These are phyloP conservation scores for Heliconius ethilla DNA, from an alignment of 2,888 invertebrate species.

Conservation along the genomic window DNA sequence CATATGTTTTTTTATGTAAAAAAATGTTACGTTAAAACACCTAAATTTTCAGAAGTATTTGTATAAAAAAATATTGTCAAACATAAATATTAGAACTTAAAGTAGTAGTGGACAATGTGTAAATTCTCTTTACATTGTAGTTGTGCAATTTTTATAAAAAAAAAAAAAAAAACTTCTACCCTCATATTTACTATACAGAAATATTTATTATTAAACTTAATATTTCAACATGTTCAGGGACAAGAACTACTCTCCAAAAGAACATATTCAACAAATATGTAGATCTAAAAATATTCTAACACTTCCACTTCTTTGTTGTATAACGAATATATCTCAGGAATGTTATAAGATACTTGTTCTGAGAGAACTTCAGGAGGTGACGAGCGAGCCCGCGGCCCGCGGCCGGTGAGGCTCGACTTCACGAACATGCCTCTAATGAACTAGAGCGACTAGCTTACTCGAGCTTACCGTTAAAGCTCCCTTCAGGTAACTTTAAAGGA, in stretches of 20 bases:
- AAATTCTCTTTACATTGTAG: too few species aligned
- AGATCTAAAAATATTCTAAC: constrained; percentile 21
- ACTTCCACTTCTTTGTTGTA: neutral
- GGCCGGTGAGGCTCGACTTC: neutral
- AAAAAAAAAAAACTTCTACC: neutral
- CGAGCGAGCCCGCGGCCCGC: neutral
- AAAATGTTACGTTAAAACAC: too few species aligned
- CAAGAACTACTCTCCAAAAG: neutral
- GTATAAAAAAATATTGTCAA: too few species aligned
- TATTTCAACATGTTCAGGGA: neutral
- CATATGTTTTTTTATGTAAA: too few species aligned
- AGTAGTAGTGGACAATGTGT: too few species aligned
- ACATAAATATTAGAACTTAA: too few species aligned
- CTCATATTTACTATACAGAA: neutral
- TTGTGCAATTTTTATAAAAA: neutral
- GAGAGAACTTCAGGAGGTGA: neutral
- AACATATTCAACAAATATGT: constrained; percentile 5
- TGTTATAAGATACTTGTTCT: neutral
- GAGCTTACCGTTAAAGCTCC: neutral
- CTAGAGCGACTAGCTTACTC: neutral
- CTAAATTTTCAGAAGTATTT: too few species aligned
- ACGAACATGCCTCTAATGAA: constrained; percentile 10
- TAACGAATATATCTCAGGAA: neutral
- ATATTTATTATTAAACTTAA: too few species aligned
- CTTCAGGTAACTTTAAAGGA: neutral